These are phyloP conservation scores for Threskiornis aethiopicus DNA, from an alignment of 2,797 vertebrate genomes.

Conservation along the genomic window DNA sequence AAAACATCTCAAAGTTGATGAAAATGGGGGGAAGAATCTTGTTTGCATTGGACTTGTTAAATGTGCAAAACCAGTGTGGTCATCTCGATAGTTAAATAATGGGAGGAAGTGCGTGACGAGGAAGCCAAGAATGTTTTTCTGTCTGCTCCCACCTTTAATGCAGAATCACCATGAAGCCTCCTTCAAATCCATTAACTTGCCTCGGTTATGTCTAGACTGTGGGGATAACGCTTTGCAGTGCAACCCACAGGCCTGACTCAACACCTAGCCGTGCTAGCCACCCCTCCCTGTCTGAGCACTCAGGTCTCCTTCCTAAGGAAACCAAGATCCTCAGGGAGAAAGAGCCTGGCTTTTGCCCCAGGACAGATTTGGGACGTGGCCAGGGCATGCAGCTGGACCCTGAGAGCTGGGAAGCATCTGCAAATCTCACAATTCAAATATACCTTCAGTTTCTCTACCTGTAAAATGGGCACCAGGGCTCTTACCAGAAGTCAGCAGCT, in stretches of 20 bases:
- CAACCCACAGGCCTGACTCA: slow-evolving; percentile 34
- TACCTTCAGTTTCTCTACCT: not conserved
- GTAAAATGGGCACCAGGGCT: not conserved
- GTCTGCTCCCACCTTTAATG: not conserved
- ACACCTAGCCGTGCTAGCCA: not conserved
- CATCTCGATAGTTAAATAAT: slow-evolving; percentile 26
- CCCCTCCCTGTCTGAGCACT: slow-evolving; percentile 6
- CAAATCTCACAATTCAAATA: not conserved
- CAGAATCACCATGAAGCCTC: not conserved
- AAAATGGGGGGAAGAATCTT: not conserved
- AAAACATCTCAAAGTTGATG: not conserved
- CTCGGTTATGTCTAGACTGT: slow-evolving; percentile 51
- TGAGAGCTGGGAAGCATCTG: not conserved
- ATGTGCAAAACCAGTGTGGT: slow-evolving; percentile 16
- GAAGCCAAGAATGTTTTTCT: not conserved
- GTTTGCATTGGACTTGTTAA: slow-evolving; percentile 39
- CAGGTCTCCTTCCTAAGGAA: slow-evolving; percentile 45
- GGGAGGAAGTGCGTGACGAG: not conserved
- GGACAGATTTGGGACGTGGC: not conserved
- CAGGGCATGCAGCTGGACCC: not conserved
- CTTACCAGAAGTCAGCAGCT: not conserved
- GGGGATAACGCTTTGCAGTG: not conserved
- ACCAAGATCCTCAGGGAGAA: not conserved
- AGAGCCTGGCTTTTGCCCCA: slow-evolving; percentile 17
- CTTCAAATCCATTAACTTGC: not conserved